These are phyloP conservation scores for Erethizon dorsatum DNA, from an alignment of 2,797 vertebrate species.

Conservation along the genomic window DNA sequence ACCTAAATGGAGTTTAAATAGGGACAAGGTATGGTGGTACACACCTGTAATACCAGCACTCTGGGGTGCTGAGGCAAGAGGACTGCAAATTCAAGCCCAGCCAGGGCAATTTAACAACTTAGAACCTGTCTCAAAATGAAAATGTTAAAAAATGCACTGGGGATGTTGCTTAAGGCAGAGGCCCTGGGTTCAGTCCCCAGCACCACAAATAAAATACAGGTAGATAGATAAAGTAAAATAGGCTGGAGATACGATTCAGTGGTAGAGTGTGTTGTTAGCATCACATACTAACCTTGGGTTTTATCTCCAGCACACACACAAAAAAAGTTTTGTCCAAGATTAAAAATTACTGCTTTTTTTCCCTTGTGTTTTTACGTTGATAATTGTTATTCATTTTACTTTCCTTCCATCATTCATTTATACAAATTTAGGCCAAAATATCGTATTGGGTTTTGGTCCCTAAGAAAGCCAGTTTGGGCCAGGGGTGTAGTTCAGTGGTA, in stretches of 20 bases:
- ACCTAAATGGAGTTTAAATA: constrained; percentile 39
- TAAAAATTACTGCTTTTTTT: neutral
- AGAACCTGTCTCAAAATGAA: neutral
- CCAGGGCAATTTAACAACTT: neutral
- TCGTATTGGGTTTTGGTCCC: constrained; percentile 13
- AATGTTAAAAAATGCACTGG: neutral
- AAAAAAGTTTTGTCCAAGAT: constrained; percentile 7
- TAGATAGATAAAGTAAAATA: neutral
- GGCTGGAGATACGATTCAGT: neutral
- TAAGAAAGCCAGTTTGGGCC: constrained; percentile 3
- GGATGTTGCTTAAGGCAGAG: neutral
- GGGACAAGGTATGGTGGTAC: neutral
- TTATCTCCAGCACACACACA: neutral
- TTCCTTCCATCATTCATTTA: constrained; percentile 16
- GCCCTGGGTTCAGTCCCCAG: neutral
- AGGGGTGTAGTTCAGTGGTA: neutral
- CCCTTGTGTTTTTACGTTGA: neutral
- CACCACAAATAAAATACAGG: neutral
- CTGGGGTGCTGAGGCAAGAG: neutral
- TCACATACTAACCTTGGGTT: neutral
- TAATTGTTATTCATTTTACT: constrained; percentile 33
- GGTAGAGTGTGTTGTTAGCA: neutral
- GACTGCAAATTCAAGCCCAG: neutral
- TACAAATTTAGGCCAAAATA: constrained; percentile 15
- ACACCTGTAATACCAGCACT: neutral